Evolutionary conservation across 1,140 invertebrate genomes (phyloP), one percentile per base, ranked within the genome.

Genomic region (Neodiprion lecontei): DNA sequence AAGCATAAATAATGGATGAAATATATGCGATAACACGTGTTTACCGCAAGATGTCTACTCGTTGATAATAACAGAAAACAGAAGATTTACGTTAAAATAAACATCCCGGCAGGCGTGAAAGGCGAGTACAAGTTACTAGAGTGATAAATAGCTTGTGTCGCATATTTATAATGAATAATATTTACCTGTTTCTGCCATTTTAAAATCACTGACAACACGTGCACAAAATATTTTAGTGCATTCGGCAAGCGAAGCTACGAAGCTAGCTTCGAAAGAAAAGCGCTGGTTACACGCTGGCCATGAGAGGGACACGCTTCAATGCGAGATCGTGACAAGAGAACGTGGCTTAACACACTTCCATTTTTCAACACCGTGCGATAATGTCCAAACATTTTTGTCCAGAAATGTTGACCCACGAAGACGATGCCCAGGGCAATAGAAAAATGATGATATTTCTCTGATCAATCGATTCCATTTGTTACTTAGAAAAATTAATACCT

Each of bases 181-280:
- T 72, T 85, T 84, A 85, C 83, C 85, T n/a, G 80, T 81, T 82
- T 86, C 85, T 81, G 83, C 84, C 85, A 86, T 85, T 78, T 74
- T 85, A 49, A 76, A 78, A 12, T 72, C 70, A 67, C 21, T 73
- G 48, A 72, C 67, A 12, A 17, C 53, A 61, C 53, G 53, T 61
- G 53, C 53, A 61, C 9, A 0, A 9, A 17, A 61, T 17, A 9
- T 14, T 61, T 14, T 61, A 61, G 9, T 14, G 9, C 4, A 14
- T 61, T 61, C 53, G 53, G 53, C n/a, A 9, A 8, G 11, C 53
- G 53, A 40, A 40, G 53, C 53, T 61, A 61, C 53, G 11, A 12
- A 17, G 0, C 53, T 40, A 17, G 11, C 53, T 61, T 61, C 53
- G 53, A 61, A 61, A 12, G 53, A 61, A 61, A 61, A 5, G 11